Evolutionary conservation across 2,888 invertebrate genomes (phyloP).

Genomic region (Ditula angustiorana): DNA sequence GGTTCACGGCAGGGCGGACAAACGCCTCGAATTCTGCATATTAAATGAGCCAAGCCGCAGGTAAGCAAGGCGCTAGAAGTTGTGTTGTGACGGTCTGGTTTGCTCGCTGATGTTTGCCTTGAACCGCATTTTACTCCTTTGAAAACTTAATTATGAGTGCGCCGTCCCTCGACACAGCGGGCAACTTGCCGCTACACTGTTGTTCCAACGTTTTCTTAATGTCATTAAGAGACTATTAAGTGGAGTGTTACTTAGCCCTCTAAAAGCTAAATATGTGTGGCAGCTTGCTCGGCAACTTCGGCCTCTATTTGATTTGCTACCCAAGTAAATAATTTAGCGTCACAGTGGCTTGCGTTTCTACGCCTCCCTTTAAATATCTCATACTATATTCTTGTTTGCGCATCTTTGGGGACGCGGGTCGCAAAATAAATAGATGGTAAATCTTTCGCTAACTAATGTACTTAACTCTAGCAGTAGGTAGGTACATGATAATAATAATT

Average conservation of each 20-base stretch:
- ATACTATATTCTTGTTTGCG: conserved; percentile 30
- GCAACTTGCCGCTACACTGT: conserved; percentile 51
- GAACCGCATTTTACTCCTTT: conserved; percentile 70
- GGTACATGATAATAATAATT: too few relatives aligned
- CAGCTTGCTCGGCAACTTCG: conserved; percentile 46
- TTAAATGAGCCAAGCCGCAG: conserved; percentile 54
- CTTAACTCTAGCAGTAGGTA: too few relatives aligned
- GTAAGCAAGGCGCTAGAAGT: conserved; percentile 49
- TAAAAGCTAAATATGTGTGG: conserved; percentile 52
- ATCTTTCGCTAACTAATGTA: not conserved
- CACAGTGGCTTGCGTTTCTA: conserved; percentile 29
- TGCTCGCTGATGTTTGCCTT: conserved; percentile 61
- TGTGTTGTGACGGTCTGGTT: conserved; percentile 51
- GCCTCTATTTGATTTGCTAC: conserved; percentile 52
- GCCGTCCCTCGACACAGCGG: conserved; percentile 45
- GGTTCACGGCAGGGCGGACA: not conserved
- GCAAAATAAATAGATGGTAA: conserved; percentile 22
- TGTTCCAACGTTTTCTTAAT: conserved; percentile 62
- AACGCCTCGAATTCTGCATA: conserved; percentile 53
- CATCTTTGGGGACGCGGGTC: conserved; percentile 12
- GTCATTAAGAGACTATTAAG: conserved; percentile 57
- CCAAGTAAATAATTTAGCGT: conserved; percentile 51
- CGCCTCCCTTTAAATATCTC: conserved; percentile 23
- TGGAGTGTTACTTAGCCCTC: conserved; percentile 53
- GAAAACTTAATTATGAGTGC: conserved; percentile 73